Percentiles rank a stretch among this genome's conserved stretches.
These are phyloP conservation scores for Prolemur simus DNA, from an alignment of 2,113 vertebrate genomes.

Conservation along the genomic window DNA sequence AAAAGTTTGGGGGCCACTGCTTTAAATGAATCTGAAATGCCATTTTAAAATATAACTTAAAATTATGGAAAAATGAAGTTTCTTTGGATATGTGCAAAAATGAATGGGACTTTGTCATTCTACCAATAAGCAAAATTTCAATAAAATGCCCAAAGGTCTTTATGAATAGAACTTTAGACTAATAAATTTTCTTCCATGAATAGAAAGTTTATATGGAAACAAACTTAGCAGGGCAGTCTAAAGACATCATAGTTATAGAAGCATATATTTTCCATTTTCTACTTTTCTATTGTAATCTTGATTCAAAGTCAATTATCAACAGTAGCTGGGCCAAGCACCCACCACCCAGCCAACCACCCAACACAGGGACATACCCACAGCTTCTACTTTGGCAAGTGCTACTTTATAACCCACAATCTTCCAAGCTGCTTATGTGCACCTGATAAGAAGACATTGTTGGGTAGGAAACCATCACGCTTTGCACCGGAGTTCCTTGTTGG, in stretches of 20 bases:
- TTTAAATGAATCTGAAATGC: background rate
- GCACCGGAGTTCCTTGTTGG: slow-evolving; percentile 88
- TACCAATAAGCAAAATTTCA: background rate
- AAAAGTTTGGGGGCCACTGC: no score
- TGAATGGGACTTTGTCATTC: background rate
- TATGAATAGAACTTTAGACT: background rate
- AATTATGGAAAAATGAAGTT: background rate
- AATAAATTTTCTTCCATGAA: background rate
- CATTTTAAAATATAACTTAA: background rate
- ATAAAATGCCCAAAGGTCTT: background rate
- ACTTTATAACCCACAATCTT: background rate
- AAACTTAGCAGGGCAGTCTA: background rate
- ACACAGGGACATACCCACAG: background rate
- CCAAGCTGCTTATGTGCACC: slow-evolving; percentile 75
- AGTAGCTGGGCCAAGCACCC: background rate
- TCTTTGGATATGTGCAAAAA: background rate
- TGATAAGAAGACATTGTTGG: slow-evolving; percentile 92
- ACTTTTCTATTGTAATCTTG: background rate
- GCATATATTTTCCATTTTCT: background rate
- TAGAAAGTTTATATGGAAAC: background rate
- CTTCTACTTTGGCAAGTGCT: background rate
- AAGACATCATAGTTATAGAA: background rate
- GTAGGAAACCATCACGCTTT: slow-evolving; percentile 91
- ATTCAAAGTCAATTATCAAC: background rate
- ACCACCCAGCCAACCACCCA: no score